These are phyloP conservation scores for Aradophagus sp. DNA, from an alignment of 1,140 invertebrate species.

Conservation along the genomic window DNA sequence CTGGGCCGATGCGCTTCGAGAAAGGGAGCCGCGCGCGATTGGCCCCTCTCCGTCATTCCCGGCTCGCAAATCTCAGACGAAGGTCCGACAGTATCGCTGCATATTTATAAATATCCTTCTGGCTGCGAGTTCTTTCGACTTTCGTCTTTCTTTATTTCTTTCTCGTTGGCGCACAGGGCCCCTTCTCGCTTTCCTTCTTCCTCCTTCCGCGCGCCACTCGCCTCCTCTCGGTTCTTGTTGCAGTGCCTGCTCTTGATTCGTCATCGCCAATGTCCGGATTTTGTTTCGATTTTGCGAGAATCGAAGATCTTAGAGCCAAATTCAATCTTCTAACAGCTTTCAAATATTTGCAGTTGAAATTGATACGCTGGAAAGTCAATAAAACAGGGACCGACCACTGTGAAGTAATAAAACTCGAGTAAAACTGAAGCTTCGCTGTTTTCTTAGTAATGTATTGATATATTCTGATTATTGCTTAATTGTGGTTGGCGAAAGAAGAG, in stretches of 20 bases:
- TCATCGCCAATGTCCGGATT: conserved; percentile 6
- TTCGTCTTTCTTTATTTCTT: conserved; percentile 53
- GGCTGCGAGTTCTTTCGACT: conserved; percentile 46
- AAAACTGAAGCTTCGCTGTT: too few relatives aligned
- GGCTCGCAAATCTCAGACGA: conserved; percentile 60
- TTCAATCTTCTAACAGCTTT: too few relatives aligned
- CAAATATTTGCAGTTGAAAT: too few relatives aligned
- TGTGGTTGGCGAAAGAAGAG: too few relatives aligned
- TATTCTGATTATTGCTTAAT: too few relatives aligned
- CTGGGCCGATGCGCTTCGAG: conserved; percentile 64
- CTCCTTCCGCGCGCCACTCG: conserved; percentile 22
- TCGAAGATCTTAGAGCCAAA: too few relatives aligned
- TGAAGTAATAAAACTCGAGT: too few relatives aligned
- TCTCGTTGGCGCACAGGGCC: conserved; percentile 28
- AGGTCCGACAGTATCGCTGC: conserved; percentile 61
- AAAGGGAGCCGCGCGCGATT: conserved; percentile 50
- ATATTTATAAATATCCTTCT: conserved; percentile 68
- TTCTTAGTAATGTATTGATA: too few relatives aligned
- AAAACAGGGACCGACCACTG: too few relatives aligned
- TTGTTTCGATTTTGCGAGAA: neutral
- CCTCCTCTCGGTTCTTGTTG: conserved; percentile 36
- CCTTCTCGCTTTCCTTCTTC: conserved; percentile 39
- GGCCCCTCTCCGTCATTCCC: conserved; percentile 58
- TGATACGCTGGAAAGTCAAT: too few relatives aligned
- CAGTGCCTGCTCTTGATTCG: conserved; percentile 37